Conservation (phyloP, 2,113 vertebrate genomes). For the Myodes glareolus region DNA sequence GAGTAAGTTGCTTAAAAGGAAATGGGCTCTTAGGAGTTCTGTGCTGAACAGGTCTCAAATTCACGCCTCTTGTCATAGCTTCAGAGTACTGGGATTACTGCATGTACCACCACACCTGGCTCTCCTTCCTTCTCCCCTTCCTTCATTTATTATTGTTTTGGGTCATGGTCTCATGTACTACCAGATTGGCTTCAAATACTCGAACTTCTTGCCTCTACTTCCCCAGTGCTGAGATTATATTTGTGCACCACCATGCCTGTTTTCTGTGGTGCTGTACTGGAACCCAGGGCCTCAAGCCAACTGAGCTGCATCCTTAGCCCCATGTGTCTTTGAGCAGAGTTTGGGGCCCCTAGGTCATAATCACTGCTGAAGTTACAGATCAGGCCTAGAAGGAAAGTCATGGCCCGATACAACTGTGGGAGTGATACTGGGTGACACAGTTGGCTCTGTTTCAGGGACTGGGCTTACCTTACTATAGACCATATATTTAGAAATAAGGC, state of each 20-base stretch:
- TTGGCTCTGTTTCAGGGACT: constrained; percentile 19
- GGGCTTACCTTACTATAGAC: constrained; percentile 55
- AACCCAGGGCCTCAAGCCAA: not conserved
- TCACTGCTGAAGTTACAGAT: not conserved
- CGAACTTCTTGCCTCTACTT: not conserved
- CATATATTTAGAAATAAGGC: constrained; percentile 77
- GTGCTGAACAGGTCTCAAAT: not conserved
- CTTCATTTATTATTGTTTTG: not conserved
- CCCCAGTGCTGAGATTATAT: not conserved
- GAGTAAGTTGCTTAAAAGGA: not conserved
- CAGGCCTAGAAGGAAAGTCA: constrained; percentile 38
- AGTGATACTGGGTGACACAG: not conserved
- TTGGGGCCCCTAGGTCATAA: not conserved
- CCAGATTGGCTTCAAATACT: not conserved
- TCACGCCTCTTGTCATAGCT: not conserved
- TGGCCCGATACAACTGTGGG: not conserved
- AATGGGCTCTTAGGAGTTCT: not conserved
- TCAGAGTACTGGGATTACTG: not conserved
- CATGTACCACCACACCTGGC: not conserved
- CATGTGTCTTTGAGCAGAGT: not conserved
- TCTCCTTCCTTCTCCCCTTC: no score
- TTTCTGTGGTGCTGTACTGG: not conserved
- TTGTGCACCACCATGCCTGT: not conserved
- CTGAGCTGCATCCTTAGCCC: not conserved
- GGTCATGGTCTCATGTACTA: not conserved